Evolutionary conservation across 2,113 vertebrate species (phyloP).

Genomic region (Grammomys surdaster): DNA sequence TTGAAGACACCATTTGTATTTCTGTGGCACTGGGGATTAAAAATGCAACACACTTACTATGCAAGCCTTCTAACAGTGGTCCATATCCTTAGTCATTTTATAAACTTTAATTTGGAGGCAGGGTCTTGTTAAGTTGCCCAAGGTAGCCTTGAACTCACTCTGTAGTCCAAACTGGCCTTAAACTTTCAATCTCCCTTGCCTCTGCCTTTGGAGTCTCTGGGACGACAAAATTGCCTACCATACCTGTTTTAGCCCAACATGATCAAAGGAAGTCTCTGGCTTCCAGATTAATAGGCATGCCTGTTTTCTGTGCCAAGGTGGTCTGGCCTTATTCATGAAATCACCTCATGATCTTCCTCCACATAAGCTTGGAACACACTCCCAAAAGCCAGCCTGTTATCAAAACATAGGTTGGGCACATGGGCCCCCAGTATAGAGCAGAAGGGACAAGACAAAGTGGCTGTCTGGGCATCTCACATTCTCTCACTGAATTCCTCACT

Average conservation of each 20-base stretch:
- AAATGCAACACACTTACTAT: not conserved
- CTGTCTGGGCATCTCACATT: conserved; percentile 56
- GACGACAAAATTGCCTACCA: no score
- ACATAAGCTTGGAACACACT: not conserved
- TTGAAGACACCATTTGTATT: not conserved
- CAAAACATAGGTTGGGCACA: not conserved
- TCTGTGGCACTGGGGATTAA: not conserved
- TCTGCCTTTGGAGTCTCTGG: not conserved
- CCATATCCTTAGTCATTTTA: not conserved
- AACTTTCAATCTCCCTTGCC: not conserved
- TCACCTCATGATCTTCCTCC: conserved; percentile 55
- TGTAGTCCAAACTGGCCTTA: not conserved
- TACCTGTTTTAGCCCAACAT: not conserved
- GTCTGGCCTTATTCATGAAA: conserved; percentile 41
- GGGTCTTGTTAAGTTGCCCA: not conserved
- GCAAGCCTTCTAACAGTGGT: not conserved
- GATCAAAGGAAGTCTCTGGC: not conserved
- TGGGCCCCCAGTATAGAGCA: not conserved
- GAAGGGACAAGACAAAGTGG: not conserved
- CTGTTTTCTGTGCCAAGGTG: not conserved
- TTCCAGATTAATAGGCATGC: not conserved
- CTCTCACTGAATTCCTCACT: conserved; percentile 70
- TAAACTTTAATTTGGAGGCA: not conserved
- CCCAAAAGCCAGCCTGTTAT: not conserved
- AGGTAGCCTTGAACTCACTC: not conserved